These are phyloP conservation scores for Steinernema khuongi DNA, from an alignment of 1,140 invertebrate species.

Conservation along the genomic window DNA sequence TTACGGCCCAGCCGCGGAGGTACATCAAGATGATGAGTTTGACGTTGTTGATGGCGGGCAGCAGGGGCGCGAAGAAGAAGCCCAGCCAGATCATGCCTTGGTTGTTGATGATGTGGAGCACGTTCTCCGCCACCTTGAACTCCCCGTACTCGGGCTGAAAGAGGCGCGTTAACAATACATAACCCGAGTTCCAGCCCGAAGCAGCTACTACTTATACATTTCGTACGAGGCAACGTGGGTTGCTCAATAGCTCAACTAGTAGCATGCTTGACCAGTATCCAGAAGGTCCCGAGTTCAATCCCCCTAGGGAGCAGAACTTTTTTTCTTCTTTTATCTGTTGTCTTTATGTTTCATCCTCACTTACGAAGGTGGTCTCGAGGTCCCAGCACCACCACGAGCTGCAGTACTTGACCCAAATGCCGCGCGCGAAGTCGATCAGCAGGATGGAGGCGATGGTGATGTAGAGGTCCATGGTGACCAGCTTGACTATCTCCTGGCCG, in stretches of 20 bases:
- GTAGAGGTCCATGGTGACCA: constrained; percentile 87
- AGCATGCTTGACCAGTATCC: too few species aligned
- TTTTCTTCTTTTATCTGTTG: background rate
- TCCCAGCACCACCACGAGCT: constrained; percentile 95
- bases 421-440: constrained; percentile 80
- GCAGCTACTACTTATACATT: background rate
- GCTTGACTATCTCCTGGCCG: constrained; percentile 80
- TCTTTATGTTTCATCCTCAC: constrained; percentile 30
- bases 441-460: constrained; percentile 72
- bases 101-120: constrained; percentile 92
- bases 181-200: background rate
- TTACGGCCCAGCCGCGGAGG: constrained; percentile 76
- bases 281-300: too few species aligned
- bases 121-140: constrained; percentile 96
- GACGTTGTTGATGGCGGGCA: constrained; percentile 78
- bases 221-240: background rate
- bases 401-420: constrained; percentile 76
- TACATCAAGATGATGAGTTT: constrained; percentile 89
- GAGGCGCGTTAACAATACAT: too few species aligned
- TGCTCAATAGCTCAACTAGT: background rate
- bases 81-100: constrained; percentile 65
- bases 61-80: constrained; percentile 80
- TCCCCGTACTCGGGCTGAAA: constrained; percentile 80
- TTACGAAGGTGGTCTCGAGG: constrained; percentile 79
- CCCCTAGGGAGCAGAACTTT: too few species aligned